Evolutionary conservation across 2,797 vertebrate species (phyloP), one percentile per base, ranked within the genome.

Genomic region (Kryptolebias ocellatus): DNA sequence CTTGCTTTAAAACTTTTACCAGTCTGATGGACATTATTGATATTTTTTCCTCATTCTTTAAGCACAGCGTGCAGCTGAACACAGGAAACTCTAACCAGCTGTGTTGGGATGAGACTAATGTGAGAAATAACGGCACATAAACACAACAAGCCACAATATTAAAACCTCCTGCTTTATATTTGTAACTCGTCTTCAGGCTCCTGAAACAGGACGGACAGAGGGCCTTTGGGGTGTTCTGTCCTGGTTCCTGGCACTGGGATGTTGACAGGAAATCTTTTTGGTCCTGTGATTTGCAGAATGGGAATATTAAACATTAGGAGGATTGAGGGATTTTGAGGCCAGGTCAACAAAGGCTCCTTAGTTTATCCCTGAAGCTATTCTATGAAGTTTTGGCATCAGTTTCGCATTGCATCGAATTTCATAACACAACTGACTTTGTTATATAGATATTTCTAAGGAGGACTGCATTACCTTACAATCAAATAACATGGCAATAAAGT

Each of bases 71-170:
- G 11, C 11, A 12, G 39, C 11, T 12, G 55, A 81, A 53, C 50
- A 56, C 70, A 79, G 56, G 69, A 71, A 73, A 74, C 53, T 20
- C 28, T 59, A 53, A 4, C 47, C 72, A 78, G 27, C 55, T 80
- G 80, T 83, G 54, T 16, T 24, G 12, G 72, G 45, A 28, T 28
- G 53, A 56, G 57, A 34, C 57, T 60, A 45, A 60, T 20, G 47
- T 34, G 9, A 42, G 52, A 62, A 53, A 15, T 15, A 65, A 55
- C 58, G 62, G 37, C 56, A 56, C 47, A 5, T 57, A 27, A 59
- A 53, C 17, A 16, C 58, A 34, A 28, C n/a, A 44, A 47, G 45
- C n/a, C n/a, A 49, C 17, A 18, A 20, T 11, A 34, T 49, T 37
- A 18, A 49, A 49, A 20, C n/a, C 24, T 47, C 8, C 10, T 34